phyloP scores from a whole-genome alignment of 1,140 invertebrate species.

The Heliothis virescens region DNA sequence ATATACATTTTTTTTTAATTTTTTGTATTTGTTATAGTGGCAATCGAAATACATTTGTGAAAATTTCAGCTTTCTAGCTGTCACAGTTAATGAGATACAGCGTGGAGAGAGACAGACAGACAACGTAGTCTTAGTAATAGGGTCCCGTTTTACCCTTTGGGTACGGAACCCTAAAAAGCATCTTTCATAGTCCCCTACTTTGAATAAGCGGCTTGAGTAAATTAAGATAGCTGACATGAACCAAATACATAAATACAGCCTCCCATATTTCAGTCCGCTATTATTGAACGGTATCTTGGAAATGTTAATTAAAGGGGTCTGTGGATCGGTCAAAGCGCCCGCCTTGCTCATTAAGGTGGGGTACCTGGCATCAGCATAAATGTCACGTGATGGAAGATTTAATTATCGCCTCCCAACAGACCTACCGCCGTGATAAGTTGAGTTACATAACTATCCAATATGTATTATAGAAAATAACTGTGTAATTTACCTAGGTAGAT shows the following conservation, averaged over 20 bases:
- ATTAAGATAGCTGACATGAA: conserved; percentile 1
- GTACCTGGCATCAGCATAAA: conserved; percentile 81
- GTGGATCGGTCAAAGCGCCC: conserved; percentile 76
- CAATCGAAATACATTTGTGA: too few relatives aligned
- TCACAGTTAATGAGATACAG: too few relatives aligned
- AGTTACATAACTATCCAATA: conserved; percentile 57
- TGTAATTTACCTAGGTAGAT: neutral
- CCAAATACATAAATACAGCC: neutral
- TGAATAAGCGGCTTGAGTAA: too few relatives aligned
- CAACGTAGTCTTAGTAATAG: too few relatives aligned
- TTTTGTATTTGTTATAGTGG: too few relatives aligned
- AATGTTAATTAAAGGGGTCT: conserved; percentile 81
- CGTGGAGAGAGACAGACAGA: too few relatives aligned
- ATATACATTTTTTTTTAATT: too few relatives aligned
- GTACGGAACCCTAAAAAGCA: too few relatives aligned
- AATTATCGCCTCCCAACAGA: conserved; percentile 75
- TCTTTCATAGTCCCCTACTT: too few relatives aligned
- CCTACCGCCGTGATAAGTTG: conserved; percentile 76
- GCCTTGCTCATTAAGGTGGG: conserved; percentile 72
- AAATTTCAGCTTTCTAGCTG: too few relatives aligned
- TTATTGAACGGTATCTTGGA: conserved; percentile 68
- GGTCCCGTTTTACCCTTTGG: too few relatives aligned
- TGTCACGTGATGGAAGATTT: conserved; percentile 80
- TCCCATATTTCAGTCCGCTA: conserved; percentile 50
- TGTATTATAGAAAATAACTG: conserved; percentile 49